Evolutionary conservation across 2,797 vertebrate genomes (phyloP), one percentile per base, ranked within the genome.

Genomic region (Sphaeramia orbicularis): DNA sequence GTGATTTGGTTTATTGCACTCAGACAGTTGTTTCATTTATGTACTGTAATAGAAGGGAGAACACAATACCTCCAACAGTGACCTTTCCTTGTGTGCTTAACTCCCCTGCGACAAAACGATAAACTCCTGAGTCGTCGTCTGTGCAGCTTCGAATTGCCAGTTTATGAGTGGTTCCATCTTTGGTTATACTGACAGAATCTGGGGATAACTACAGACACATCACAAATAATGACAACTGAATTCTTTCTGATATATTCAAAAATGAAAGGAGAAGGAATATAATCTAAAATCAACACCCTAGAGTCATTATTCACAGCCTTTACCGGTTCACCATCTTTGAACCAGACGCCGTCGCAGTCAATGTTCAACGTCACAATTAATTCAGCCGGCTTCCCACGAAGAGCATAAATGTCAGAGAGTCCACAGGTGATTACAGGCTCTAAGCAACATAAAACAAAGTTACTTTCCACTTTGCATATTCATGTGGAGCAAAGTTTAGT

Each of bases 261-360:
- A 52, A 35, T 10, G 5, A 50, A 57, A 54, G 58, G 12, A n/a
- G 13, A 48, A 11, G 19, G 36, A n/a, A 35, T 1, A 30, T 30
- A 30, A 41, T 14, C 40, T 16, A 56, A 60, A 50, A 21, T 61
- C 1, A 10, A 24, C 16, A 43, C 40, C 43, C 35, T 54, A 37
- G 3, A 53, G 8, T 36, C 1, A 12, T 36, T 35, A 32, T 44
- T 44, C 3, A 13, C 37, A 0, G 12, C 6, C 14, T 55, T 71
- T 78, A 96, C 96, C 93, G 94, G 84, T 21, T 93, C 83, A 50
- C 93, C 94, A 45, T 96, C 92, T 80, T 95, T 96, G 58, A 91
- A 93, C 95, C 95, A 95, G 57, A 59, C 9, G 5, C 94, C 93
- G 0, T 92, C 86, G 10, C 92, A 77, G 7, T 92, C 77, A 3